Conservation (phyloP, 2,113 vertebrate species). For the Promerops cafer region DNA sequence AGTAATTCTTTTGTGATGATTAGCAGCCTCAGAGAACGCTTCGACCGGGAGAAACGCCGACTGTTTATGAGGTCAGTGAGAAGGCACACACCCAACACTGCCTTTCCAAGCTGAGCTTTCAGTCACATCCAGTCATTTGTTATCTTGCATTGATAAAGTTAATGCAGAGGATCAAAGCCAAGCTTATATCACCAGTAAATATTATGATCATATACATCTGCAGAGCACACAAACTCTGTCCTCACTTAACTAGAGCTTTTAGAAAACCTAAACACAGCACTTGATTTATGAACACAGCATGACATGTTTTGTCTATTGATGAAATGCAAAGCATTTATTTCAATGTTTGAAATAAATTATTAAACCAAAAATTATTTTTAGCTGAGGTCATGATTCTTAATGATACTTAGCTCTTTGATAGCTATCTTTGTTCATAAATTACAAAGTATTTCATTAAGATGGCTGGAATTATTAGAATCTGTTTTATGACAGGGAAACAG, state of each 20-base stretch:
- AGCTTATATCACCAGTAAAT: conserved; percentile 60
- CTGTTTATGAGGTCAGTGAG: conserved; percentile 39
- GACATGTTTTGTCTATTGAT: conserved; percentile 28
- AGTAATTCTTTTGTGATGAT: conserved; percentile 23
- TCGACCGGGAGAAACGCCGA: background rate
- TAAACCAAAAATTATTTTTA: conserved; percentile 1
- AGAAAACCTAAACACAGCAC: conserved; percentile 51
- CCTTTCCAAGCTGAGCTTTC: background rate
- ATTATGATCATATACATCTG: conserved; percentile 61
- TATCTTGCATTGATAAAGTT: conserved; percentile 62
- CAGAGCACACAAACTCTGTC: conserved; percentile 31
- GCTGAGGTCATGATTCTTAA: background rate
- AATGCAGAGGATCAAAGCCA: conserved; percentile 63
- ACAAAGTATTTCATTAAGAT: background rate
- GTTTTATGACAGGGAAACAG: background rate
- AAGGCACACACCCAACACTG: background rate
- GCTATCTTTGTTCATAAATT: background rate
- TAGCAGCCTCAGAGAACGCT: background rate
- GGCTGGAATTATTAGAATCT: background rate
- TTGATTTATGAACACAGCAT: conserved; percentile 44
- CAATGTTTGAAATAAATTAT: background rate
- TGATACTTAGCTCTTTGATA: background rate
- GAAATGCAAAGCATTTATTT: conserved; percentile 21
- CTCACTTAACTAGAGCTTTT: conserved; percentile 42
- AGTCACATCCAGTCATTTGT: conserved; percentile 5